These are phyloP conservation scores for Galaxias olidus DNA, from an alignment of 2,797 vertebrate genomes.

Conservation along the genomic window DNA sequence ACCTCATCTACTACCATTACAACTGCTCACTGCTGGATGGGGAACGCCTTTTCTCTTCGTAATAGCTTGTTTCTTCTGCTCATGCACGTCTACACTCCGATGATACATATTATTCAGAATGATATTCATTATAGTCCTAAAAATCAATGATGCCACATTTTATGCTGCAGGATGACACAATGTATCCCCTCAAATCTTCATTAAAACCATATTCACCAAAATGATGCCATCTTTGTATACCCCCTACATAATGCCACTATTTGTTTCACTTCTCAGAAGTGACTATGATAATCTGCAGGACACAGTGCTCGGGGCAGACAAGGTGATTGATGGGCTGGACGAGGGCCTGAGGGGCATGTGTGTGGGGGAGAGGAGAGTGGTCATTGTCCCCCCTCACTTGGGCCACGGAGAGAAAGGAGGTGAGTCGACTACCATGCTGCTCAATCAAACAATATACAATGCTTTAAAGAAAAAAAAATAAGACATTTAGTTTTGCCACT, in stretches of 20 bases:
- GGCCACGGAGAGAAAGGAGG: constrained; percentile 93
- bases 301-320: constrained; percentile 83
- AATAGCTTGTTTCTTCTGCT: background rate
- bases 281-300: constrained; percentile 82
- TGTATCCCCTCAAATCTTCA: too few species aligned
- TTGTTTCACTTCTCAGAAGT: constrained; percentile 61
- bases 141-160: too few species aligned
- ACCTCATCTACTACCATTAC: constrained; percentile 91
- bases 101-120: too few species aligned
- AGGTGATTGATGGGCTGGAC: constrained; percentile 93
- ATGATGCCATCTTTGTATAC: too few species aligned
- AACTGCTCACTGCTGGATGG: constrained; percentile 93
- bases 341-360: constrained; percentile 88
- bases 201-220: too few species aligned
- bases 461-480: background rate
- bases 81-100: too few species aligned
- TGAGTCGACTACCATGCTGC: constrained; percentile 55
- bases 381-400: constrained; percentile 89
- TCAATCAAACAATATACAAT: too few species aligned
- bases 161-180: too few species aligned
- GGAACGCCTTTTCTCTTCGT: constrained; percentile 87
- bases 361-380: constrained; percentile 81
- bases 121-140: too few species aligned
- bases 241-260: background rate
- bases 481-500: too few species aligned